phyloP scores from a whole-genome alignment of 2,797 vertebrate genomes.

The Tadarida brasiliensis region DNA sequence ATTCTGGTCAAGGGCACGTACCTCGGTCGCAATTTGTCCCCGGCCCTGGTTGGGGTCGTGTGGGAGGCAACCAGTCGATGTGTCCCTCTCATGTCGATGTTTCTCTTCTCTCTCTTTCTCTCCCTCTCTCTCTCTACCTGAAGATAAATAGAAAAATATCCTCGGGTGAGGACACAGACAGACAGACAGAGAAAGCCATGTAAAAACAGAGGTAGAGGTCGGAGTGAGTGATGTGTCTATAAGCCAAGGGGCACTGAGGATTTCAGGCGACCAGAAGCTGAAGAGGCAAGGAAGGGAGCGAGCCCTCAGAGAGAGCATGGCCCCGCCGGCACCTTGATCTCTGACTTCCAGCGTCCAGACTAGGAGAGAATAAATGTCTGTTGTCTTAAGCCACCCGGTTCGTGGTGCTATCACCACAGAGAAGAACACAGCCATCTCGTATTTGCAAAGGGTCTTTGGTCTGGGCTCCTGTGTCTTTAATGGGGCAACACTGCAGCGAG shows the following conservation, averaged over 20 bases:
- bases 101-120: too few species aligned
- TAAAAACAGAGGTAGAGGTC: neutral
- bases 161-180: neutral
- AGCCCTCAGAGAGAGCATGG: neutral
- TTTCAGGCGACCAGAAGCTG: neutral
- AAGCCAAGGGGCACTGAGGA: neutral
- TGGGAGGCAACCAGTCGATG: too few species aligned
- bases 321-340: neutral
- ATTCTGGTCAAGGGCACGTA: too few species aligned
- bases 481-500: neutral
- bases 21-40: too few species aligned
- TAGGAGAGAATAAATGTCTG: too few species aligned
- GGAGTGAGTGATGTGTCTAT: rapidly evolving
- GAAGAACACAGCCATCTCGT: neutral
- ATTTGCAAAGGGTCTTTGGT: neutral
- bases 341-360: neutral
- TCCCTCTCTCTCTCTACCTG: too few species aligned
- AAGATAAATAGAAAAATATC: too few species aligned
- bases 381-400: neutral
- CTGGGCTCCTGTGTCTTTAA: neutral
- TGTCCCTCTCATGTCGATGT: too few species aligned
- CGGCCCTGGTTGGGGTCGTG: too few species aligned
- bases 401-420: neutral
- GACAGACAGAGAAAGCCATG: neutral
- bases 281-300: neutral